Base-by-base conservation (phyloP, 2,888 invertebrate species). In the Odontocerum albicorne region DNA sequence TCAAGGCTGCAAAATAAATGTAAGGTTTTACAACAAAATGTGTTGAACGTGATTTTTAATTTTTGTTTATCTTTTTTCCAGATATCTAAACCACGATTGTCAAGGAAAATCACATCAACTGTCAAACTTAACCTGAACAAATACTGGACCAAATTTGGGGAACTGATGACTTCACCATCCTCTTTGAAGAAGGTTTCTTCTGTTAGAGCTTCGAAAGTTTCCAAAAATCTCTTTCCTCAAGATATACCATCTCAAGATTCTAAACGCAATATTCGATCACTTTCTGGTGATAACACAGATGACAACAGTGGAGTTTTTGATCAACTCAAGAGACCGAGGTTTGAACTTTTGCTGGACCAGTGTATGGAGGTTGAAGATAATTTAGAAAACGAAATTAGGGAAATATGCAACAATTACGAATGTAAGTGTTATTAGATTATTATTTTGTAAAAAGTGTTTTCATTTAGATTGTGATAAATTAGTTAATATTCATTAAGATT, bases 91-190 rank as follows among this genome's bases (percentile, higher is more conserved):
- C 81, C 81, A 33, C 75, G 75, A 65, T 74, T 84, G 55, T 79
- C 83, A 10, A 72, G 83, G 59, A 77, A 76, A 64, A 74, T 84
- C 66, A 72, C 80, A 40, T 71, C 72, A 63, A 77, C 81, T 22
- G 75, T 83, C 64, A 77, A 80, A 63, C 79, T 85, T 67, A 84
- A 85, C 68, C 73, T 85, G 61, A 85, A 85, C 71, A 76, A 78
- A 68, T 82, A 82, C 69, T 85, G 84, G 84, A 76, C 80, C 61
- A 79, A 80, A 67, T 79, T 85, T 61, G 84, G 83, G 64, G 77
- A 77, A 59, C 69, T 81, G 62, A 75, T 81, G 67, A 74, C 78
- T 63, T 74, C 77, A 62, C 65, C 74, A 22, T 68, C 72, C 55
- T 71, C 75, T 1, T 72, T 72, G 65, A 63, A 72, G 68, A 72